These are phyloP conservation scores for Carassius carassius DNA, from an alignment of 2,113 vertebrate genomes.

Conservation along the genomic window DNA sequence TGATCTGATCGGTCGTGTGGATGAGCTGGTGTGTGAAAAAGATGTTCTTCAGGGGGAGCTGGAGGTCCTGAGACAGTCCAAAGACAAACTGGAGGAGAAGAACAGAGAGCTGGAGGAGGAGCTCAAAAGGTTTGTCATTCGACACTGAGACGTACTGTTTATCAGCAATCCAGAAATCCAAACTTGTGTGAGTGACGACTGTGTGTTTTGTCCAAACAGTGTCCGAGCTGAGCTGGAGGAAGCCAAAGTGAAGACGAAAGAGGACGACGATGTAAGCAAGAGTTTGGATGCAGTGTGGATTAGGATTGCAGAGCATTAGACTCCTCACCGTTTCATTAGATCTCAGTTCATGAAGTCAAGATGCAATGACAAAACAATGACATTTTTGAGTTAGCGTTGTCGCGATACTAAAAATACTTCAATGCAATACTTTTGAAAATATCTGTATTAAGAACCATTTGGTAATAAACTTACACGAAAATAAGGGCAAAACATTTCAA, in stretches of 20 bases:
- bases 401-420: neutral
- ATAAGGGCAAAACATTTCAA: neutral
- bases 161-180: neutral
- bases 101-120: constrained; percentile 95
- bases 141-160: neutral
- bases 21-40: constrained; percentile 92
- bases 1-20: constrained; percentile 90
- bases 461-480: neutral
- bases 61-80: constrained; percentile 85
- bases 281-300: constrained; percentile 31
- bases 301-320: neutral
- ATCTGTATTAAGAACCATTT: neutral
- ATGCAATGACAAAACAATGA: neutral
- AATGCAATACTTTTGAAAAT: too few species aligned
- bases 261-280: constrained; percentile 89
- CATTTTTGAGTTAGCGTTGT: neutral
- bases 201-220: constrained; percentile 66
- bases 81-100: constrained; percentile 89
- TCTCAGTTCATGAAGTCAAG: neutral
- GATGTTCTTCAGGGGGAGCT: constrained; percentile 89
- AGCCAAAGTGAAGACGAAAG: constrained; percentile 87
- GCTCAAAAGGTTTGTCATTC: constrained; percentile 82
- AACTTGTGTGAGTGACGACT: neutral
- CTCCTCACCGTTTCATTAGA: neutral
- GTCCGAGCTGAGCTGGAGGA: constrained; percentile 87